Evolutionary conservation across 1,140 invertebrate species (phyloP), one percentile per base, ranked within the genome.

Genomic region (Goniozus legneri): DNA sequence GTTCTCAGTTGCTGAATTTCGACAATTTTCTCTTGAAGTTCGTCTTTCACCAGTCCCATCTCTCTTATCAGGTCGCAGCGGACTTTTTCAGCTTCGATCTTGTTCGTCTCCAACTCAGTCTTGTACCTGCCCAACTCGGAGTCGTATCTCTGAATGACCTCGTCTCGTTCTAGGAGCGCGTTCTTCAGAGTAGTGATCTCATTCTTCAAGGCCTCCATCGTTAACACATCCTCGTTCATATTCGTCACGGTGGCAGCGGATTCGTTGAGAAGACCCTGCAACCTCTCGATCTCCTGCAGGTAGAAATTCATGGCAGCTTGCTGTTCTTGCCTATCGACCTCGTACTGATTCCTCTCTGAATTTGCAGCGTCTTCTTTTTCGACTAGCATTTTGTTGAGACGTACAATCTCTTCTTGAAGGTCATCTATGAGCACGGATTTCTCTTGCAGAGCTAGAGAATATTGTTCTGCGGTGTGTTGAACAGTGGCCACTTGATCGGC

Each of bases 161-260:
- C 15, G 10, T 66, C 60, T 10, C 61, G 65, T 2, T 58, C 59
- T 1, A 8, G 30, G 1, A 65, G 13, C 1, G 8, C 14, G 2
- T 14, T 12, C 14, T 8, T 52, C 14, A 60, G 4, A 4, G 30
- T 35, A 21, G 56, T 46, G 6, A 66, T 39, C 49, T 63, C 60
- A 64, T 71, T n/a, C 3, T 65, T 58, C 18, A 77, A 43, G 20
- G 67, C 65, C 8, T 58, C 54, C 47, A 64, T 27, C 8, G 43
- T 52, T 8, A 47, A 41, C 1, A 2, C 31, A 4, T 41, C 52
- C 8, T 65, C 56, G 4, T 60, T 21, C 13, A 56, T 6, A 3
- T 42, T 24, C 6, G 13, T 19, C 6, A 47, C 53, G 2, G 34
- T 30, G 6, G 24, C 1, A 15, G 50, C 57, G 13, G 48, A 42